Conservation (phyloP, 2,113 vertebrate species). For the Podarcis muralis region DNA sequence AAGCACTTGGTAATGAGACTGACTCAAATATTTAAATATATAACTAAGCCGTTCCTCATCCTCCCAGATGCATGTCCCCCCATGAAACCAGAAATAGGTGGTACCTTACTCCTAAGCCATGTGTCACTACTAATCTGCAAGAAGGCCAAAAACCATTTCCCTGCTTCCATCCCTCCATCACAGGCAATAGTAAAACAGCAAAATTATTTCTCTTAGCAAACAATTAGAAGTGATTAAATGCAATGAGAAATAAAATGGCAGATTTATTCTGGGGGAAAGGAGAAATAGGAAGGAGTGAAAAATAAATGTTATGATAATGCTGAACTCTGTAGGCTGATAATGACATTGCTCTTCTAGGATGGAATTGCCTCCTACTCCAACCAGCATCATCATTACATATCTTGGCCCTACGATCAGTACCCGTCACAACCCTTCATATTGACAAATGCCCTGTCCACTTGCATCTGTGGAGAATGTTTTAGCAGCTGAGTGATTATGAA, state of each 20-base stretch:
- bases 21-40: constrained; percentile 69
- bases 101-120: constrained; percentile 75
- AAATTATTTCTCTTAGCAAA: constrained; percentile 55
- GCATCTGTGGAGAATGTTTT: constrained; percentile 99
- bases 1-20: constrained; percentile 72
- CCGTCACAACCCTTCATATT: constrained; percentile 99
- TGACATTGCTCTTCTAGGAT: constrained; percentile 75
- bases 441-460: constrained; percentile 99
- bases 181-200: constrained; percentile 26
- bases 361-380: constrained; percentile 82
- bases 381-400: constrained; percentile 94
- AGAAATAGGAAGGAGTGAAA: constrained; percentile 54
- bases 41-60: constrained; percentile 77
- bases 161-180: constrained; percentile 64
- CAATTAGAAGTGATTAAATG: constrained; percentile 72
- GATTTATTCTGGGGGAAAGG: constrained; percentile 66
- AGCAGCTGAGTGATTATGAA: constrained; percentile 99
- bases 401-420: constrained; percentile 97
- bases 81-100: constrained; percentile 69
- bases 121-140: constrained; percentile 84
- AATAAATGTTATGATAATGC: constrained; percentile 66
- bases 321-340: constrained; percentile 74
- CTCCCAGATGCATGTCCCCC: constrained; percentile 65
- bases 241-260: constrained; percentile 46
- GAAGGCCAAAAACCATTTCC: constrained; percentile 74